These are phyloP conservation scores for Cistogaster globosa DNA, from an alignment of 2,888 invertebrate species.

Conservation along the genomic window DNA sequence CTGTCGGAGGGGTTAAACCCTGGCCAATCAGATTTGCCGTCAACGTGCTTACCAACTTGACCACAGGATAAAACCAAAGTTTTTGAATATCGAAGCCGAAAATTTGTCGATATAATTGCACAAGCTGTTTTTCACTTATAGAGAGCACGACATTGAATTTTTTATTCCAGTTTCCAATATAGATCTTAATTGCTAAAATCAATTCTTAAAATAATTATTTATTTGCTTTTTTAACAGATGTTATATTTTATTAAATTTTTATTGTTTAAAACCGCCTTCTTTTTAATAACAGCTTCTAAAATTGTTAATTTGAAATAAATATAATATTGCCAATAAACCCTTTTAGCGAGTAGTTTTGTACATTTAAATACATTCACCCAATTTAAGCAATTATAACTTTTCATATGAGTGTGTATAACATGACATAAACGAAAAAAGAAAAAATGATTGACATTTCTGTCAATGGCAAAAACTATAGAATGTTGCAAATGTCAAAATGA, in stretches of 20 bases:
- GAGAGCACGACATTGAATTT: too few species aligned
- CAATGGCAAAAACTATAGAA: constrained; percentile 61
- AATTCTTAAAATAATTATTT: too few species aligned
- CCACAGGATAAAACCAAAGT: too few species aligned
- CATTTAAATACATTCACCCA: not conserved
- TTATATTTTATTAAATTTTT: not conserved
- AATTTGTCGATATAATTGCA: too few species aligned
- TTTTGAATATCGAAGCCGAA: too few species aligned
- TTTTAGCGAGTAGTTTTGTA: not conserved
- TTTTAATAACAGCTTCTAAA: not conserved
- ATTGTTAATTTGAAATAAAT: not conserved
- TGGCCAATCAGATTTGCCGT: too few species aligned
- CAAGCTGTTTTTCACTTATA: too few species aligned
- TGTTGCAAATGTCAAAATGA: constrained; percentile 67
- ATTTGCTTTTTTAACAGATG: too few species aligned
- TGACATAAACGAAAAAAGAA: constrained; percentile 41
- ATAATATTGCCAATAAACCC: constrained; percentile 12
- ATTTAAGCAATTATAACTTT: constrained; percentile 10
- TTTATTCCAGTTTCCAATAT: too few species aligned
- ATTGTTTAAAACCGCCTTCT: constrained; percentile 6
- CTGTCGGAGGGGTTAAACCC: too few species aligned
- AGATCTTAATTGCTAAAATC: too few species aligned
- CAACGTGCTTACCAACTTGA: too few species aligned
- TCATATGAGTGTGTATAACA: constrained; percentile 25
- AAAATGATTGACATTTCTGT: constrained; percentile 58